Conservation (phyloP, 1,140 invertebrate genomes). For the Galendromus occidentalis region DNA sequence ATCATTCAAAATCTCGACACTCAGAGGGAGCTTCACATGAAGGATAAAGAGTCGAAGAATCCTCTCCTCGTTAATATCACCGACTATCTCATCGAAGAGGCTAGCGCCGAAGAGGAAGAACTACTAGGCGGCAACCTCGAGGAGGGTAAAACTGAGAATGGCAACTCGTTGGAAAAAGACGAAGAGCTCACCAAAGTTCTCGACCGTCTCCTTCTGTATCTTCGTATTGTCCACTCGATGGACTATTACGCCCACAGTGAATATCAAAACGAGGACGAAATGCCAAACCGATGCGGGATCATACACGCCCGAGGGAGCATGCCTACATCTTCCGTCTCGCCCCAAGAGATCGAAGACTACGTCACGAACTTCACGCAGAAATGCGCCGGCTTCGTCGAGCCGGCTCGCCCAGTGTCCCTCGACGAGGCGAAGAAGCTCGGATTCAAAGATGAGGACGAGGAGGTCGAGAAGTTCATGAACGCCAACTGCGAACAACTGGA, state of each 20-base stretch:
- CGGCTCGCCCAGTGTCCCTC: slow-evolving; percentile 41
- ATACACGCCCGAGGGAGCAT: slow-evolving; percentile 75
- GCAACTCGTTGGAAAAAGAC: slow-evolving; percentile 45
- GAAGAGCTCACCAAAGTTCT: slow-evolving; percentile 47
- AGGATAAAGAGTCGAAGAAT: slow-evolving; percentile 55
- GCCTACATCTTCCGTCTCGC: slow-evolving; percentile 51
- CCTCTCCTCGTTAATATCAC: slow-evolving; percentile 91
- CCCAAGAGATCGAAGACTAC: slow-evolving; percentile 43
- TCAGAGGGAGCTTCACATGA: slow-evolving; percentile 53
- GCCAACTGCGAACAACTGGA: slow-evolving; percentile 84
- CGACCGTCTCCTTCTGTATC: slow-evolving; percentile 68
- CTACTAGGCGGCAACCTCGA: slow-evolving; percentile 49
- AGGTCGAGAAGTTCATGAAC: slow-evolving; percentile 82
- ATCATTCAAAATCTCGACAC: slow-evolving; percentile 85
- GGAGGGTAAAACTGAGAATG: slow-evolving; percentile 10
- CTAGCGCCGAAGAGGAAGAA: slow-evolving; percentile 92
- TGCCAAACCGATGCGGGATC: slow-evolving; percentile 96
- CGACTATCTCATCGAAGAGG: slow-evolving; percentile 94
- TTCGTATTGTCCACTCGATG: slow-evolving; percentile 90
- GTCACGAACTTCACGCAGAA: slow-evolving; percentile 60
- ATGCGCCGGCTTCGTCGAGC: slow-evolving; percentile 64
- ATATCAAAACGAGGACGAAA: slow-evolving; percentile 98
- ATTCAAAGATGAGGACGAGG: slow-evolving; percentile 58
- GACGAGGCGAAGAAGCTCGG: slow-evolving; percentile 69
- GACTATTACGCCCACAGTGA: slow-evolving; percentile 98